These are phyloP conservation scores for Parotocinclus haroldoi DNA, from an alignment of 2,797 vertebrate genomes.

Conservation along the genomic window DNA sequence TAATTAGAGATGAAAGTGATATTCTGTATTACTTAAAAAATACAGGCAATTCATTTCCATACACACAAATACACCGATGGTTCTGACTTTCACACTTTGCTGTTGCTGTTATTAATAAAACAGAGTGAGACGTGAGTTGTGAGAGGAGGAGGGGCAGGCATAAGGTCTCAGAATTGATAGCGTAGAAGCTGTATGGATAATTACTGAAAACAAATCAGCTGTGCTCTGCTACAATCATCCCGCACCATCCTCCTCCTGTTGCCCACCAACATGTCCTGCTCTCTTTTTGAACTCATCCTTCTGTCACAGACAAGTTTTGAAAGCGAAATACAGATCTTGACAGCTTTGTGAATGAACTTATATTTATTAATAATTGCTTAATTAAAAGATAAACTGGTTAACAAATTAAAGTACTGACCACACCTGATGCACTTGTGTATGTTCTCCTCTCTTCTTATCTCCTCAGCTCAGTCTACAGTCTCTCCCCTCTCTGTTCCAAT, in stretches of 20 bases:
- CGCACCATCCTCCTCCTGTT: slow-evolving; percentile 77
- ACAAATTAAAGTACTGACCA: slow-evolving; percentile 20
- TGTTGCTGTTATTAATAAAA: slow-evolving; percentile 41
- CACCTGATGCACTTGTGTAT: slow-evolving; percentile 49
- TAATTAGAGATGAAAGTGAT: not conserved
- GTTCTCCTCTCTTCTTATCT: slow-evolving; percentile 53
- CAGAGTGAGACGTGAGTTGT: slow-evolving; percentile 41
- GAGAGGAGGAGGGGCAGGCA: slow-evolving; percentile 46
- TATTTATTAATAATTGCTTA: slow-evolving; percentile 6
- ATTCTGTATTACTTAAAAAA: not conserved
- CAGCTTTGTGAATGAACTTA: slow-evolving; percentile 16
- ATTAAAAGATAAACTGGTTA: slow-evolving; percentile 21
- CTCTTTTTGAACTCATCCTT: slow-evolving; percentile 77
- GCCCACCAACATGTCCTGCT: slow-evolving; percentile 71
- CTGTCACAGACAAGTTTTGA: slow-evolving; percentile 58
- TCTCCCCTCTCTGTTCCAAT: slow-evolving; percentile 51
- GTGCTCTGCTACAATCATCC: slow-evolving; percentile 69
- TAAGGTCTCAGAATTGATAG: slow-evolving; percentile 72
- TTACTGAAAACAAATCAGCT: slow-evolving; percentile 72
- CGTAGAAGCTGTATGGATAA: slow-evolving; percentile 75
- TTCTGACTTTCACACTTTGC: slow-evolving; percentile 6
- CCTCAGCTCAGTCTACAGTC: slow-evolving; percentile 54
- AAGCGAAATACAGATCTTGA: slow-evolving; percentile 20
- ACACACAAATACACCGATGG: slow-evolving; percentile 14
- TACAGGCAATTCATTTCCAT: slow-evolving; percentile 15